Conservation (phyloP, 37 sponge, comb jelly and placozoan genomes). For the Petrosia ficiformis region DNA sequence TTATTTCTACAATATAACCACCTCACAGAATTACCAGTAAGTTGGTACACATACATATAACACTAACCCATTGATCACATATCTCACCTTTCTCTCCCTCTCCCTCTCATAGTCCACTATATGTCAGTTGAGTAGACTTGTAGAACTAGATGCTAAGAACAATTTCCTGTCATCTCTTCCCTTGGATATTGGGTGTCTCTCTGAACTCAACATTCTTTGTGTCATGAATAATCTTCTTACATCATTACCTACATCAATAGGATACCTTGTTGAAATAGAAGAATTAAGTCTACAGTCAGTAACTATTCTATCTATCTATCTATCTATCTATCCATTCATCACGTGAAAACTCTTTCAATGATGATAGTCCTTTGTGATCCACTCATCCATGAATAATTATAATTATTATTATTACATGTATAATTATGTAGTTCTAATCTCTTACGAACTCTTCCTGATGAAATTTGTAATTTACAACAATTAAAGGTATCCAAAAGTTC, state of each 20-base stretch:
- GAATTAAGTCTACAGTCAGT: constrained; percentile 80
- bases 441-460: background rate
- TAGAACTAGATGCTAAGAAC: constrained; percentile 77
- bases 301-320: background rate
- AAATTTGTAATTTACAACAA: background rate
- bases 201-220: constrained; percentile 31
- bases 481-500: no score
- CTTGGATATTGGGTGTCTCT: constrained; percentile 40
- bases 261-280: constrained; percentile 39
- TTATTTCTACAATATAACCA: constrained; percentile 81
- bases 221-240: constrained; percentile 56
- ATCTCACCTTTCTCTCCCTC: background rate
- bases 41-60: background rate
- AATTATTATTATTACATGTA: background rate
- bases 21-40: constrained; percentile 59
- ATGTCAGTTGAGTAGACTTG: constrained; percentile 31
- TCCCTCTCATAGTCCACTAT: constrained; percentile 36
- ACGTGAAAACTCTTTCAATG: no score
- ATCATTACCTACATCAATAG: constrained; percentile 45
- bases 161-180: constrained; percentile 26
- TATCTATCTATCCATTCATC: no score
- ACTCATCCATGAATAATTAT: background rate
- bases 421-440: background rate
- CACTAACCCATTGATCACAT: background rate
- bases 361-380: background rate